Conservation (phyloP, 2,888 invertebrate genomes). For the Piscicola geometra region DNA sequence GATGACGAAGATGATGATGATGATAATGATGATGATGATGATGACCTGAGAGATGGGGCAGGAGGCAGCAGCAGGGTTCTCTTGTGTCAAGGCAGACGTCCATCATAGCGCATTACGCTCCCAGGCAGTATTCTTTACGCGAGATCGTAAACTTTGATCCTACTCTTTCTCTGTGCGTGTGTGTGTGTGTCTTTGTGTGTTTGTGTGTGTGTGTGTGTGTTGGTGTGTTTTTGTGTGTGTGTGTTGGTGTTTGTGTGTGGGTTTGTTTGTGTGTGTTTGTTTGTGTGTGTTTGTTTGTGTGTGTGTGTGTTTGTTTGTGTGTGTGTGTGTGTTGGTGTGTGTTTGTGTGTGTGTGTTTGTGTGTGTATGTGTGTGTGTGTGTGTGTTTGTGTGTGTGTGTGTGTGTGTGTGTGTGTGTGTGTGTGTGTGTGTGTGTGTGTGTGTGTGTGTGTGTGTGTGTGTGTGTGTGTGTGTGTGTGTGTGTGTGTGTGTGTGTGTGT, state of each 20-base stretch:
- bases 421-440: slow-evolving; percentile 19
- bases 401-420: slow-evolving; percentile 19
- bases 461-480: slow-evolving; percentile 19
- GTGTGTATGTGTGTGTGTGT: slow-evolving; percentile 18
- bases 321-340: slow-evolving; percentile 13
- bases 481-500: slow-evolving; percentile 19
- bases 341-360: slow-evolving; percentile 13
- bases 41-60: too few relatives aligned
- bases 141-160: slow-evolving; percentile 13
- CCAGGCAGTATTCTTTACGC: slow-evolving; percentile 12
- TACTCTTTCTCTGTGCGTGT: not conserved
- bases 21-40: too few relatives aligned
- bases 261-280: slow-evolving; percentile 9
- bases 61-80: too few relatives aligned
- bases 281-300: slow-evolving; percentile 9
- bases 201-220: slow-evolving; percentile 16
- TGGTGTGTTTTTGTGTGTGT: slow-evolving; percentile 5
- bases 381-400: slow-evolving; percentile 16
- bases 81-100: slow-evolving; percentile 17
- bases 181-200: not conserved
- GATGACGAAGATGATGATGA: too few relatives aligned
- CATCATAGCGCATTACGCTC: slow-evolving; percentile 6
- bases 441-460: slow-evolving; percentile 19
- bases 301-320: slow-evolving; percentile 13
- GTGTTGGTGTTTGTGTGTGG: slow-evolving; percentile 6